phyloP scores from a whole-genome alignment of 2,797 vertebrate genomes.

The Bradypodion ventrale region DNA sequence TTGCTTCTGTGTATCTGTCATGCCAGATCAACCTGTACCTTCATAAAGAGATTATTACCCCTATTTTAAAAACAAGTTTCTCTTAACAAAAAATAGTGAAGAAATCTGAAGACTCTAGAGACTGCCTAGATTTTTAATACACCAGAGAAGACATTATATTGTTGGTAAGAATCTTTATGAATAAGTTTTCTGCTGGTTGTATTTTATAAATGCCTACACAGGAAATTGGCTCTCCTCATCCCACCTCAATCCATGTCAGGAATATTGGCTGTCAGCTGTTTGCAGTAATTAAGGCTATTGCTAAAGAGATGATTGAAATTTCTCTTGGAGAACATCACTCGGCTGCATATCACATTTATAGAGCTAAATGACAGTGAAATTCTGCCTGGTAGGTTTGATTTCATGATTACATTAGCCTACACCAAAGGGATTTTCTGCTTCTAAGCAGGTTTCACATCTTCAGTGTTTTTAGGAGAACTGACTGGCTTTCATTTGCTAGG shows the following conservation, averaged over 20 bases:
- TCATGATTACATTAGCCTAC: conserved; percentile 61
- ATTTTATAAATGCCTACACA: conserved; percentile 24
- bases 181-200: neutral
- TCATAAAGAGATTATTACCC: neutral
- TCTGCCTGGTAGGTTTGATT: conserved; percentile 50
- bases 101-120: neutral
- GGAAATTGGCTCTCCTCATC: conserved; percentile 22
- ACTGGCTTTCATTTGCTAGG: conserved; percentile 33
- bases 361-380: conserved; percentile 62
- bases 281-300: conserved; percentile 55
- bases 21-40: neutral
- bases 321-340: conserved; percentile 65
- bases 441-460: conserved; percentile 58
- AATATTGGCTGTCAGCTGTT: conserved; percentile 34
- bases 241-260: neutral
- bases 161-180: conserved; percentile 29
- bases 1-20: neutral
- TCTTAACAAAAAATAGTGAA: neutral
- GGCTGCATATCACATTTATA: conserved; percentile 65
- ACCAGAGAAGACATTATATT: conserved; percentile 15
- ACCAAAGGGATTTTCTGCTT: conserved; percentile 32
- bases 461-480: conserved; percentile 59
- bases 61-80: neutral
- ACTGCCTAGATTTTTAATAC: neutral
- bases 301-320: conserved; percentile 62